Evolutionary conservation across 2,888 invertebrate genomes (phyloP), one percentile per base, ranked within the genome.

Genomic region (Tanytarsus gracilentus): DNA sequence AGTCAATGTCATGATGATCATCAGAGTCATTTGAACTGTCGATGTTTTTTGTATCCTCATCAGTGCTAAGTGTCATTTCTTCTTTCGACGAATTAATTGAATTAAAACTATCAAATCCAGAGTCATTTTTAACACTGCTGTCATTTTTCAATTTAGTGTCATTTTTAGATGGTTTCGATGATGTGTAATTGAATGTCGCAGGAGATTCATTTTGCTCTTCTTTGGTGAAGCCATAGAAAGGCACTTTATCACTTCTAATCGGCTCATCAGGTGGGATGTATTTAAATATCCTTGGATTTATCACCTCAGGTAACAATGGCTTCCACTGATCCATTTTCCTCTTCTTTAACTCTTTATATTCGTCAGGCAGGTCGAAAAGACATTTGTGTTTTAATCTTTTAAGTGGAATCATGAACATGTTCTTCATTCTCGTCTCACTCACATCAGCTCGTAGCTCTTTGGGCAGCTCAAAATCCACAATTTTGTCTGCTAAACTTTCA

Each of bases 381-480:
- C 40, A 55, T 16, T 55, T 55, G 16, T 40, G 39, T 25, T 55
- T 55, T 25, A 55, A 26, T 7, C 23, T 55, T 21, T 55, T 55
- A 2, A 55, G n/a, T 14, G 55, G 55, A 25, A 55, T 8, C 25
- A 55, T 23, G 23, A 55, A 55, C 26, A 55, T 55, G 18, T 55
- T 55, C 16, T 40, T 40, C 39, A 55, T 40, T 26, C 33, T 3
- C 7, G 8, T 16, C 26, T 55, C 40, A 4, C n/a, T 14, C 6
- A 26, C 16, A 11, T 33, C 25, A 8, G 23, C 2, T 7, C 30
- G 16, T 1, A 27, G n/a, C 11, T 33, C 40, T 2, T 55, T n/a
- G 3, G 26, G 25, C 14, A 33, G 40, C 2, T n/a, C 11, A n/a
- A 53, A 21, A 18, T 55, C 55, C 16, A 16, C 14, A 3, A 25